These are phyloP conservation scores for Apamea crenata DNA, from an alignment of 2,888 invertebrate species.

Conservation along the genomic window DNA sequence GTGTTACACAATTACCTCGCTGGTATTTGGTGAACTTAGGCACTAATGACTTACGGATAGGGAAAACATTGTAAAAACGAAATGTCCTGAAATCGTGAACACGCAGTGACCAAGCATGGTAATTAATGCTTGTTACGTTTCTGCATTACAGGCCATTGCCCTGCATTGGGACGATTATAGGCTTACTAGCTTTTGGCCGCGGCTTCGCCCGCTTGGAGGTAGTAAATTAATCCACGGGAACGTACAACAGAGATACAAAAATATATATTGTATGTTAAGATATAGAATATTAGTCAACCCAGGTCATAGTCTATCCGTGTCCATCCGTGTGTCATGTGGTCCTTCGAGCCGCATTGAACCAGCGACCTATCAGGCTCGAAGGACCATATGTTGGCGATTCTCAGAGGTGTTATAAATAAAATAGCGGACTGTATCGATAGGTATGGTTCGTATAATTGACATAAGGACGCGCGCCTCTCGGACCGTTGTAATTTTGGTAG, in stretches of 20 bases:
- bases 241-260: neutral
- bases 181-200: neutral
- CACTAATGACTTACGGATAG: neutral
- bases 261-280: neutral
- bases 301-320: no score
- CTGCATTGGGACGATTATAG: neutral
- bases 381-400: no score
- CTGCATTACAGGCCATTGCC: neutral
- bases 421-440: no score
- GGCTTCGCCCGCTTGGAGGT: neutral
- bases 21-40: neutral
- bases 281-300: neutral
- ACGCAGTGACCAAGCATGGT: neutral
- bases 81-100: neutral
- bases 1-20: no score
- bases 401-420: no score
- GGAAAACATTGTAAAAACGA: neutral
- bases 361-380: no score
- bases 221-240: neutral
- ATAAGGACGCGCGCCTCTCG: no score
- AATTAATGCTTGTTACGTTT: neutral
- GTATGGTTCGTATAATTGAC: no score
- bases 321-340: no score
- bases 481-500: no score
- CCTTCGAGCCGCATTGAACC: no score